Evolutionary conservation across 2,113 vertebrate genomes (phyloP).

Genomic region (Carollia perspicillata): DNA sequence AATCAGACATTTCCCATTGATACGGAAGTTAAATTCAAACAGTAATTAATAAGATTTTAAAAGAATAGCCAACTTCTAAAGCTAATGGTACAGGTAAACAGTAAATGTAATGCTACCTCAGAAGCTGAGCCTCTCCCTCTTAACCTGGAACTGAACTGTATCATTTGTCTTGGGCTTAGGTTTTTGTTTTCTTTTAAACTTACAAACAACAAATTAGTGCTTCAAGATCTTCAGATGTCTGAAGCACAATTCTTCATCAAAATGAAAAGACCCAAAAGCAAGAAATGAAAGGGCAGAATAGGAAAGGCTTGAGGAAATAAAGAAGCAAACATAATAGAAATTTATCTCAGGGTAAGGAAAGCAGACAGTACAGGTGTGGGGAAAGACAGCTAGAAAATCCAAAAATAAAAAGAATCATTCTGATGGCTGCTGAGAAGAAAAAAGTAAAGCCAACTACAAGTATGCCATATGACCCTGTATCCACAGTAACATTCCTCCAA

Average conservation of each 20-base stretch:
- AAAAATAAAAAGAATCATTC: background rate
- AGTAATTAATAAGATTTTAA: background rate
- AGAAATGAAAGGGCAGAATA: background rate
- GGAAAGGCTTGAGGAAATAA: background rate
- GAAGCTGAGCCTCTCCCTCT: background rate
- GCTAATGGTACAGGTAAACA: background rate
- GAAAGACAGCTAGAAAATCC: background rate
- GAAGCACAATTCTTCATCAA: background rate
- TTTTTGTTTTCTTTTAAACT: background rate
- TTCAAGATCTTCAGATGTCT: background rate
- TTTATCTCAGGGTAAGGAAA: background rate
- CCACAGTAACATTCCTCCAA: background rate
- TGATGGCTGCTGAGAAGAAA: background rate
- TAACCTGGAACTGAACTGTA: background rate
- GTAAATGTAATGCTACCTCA: background rate
- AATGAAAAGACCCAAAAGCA: background rate
- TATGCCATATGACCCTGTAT: background rate
- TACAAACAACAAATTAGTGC: constrained; percentile 18
- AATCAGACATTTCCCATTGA: background rate
- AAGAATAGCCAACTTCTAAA: constrained; percentile 13
- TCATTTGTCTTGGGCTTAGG: background rate
- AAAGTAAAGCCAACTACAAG: background rate
- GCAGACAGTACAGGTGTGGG: background rate
- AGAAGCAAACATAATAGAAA: background rate
- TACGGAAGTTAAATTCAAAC: background rate